Evolutionary conservation across 2,113 vertebrate species (phyloP), one percentile per base, ranked within the genome.

Genomic region (Malurus melanocephalus): DNA sequence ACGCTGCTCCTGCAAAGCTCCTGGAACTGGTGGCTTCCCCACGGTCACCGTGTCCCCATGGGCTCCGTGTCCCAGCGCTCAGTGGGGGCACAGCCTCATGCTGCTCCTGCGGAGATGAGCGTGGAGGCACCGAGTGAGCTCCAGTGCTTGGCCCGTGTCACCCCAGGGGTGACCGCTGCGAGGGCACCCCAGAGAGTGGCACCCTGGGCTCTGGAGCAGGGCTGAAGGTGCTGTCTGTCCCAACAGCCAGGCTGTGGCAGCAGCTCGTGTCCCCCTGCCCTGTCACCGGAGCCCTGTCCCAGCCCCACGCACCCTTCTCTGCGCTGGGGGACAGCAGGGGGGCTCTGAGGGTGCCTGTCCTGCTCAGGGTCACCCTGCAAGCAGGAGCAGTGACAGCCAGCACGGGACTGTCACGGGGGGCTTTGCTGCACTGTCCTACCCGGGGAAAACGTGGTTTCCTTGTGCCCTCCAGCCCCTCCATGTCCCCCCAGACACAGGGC

Each of bases 121-220:
- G 2, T 6, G 16, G 61, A 42, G 69, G 13, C 33, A 10, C 28
- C 0, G 2, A 27, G 19, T 28, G 80, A 53, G 5, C 35, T 16
- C 48, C 40, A 2, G 11, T 16, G 11, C 16, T 2, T 16, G 17
- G 1, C 32, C 43, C 2, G 2, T 3, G 1, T 32, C 32, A 33
- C 2, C 13, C 11, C 2, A 0, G 22, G 48, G 22, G 21, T 51
- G n/a, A 2, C 11, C 1, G 0, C 33, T 4, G 33, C 1, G 2
- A 48, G 55, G 32, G 0, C 57, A 33, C 75, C 68, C 49, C 77
- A 52, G 22, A 35, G 11, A 16, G n/a, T 12, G 27, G 20, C 84
- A 45, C 48, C 57, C 24, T 2, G 3, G 51, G 22, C 5, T 5
- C 35, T 3, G 6, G 32, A 28, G 67, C 38, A 32, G 18, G 35